These are phyloP conservation scores for Ornithorhynchus anatinus DNA, from an alignment of 2,113 vertebrate genomes.

Conservation along the genomic window DNA sequence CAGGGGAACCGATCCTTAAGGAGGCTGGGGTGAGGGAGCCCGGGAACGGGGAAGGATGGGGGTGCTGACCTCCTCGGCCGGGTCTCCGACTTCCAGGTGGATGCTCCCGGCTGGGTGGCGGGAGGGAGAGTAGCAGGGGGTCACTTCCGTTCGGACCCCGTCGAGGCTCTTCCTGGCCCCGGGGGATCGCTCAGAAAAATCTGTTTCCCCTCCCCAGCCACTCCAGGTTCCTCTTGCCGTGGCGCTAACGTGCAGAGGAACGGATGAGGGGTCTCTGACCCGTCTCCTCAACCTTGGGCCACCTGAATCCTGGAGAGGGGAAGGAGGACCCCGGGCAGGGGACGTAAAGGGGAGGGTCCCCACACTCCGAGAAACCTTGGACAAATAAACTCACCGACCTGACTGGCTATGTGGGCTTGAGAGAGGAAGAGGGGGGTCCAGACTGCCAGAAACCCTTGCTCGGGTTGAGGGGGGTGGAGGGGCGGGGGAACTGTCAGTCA, in stretches of 20 bases:
- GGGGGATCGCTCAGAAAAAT: neutral
- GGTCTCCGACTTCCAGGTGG: neutral
- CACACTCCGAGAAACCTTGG: neutral
- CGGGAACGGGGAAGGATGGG: neutral
- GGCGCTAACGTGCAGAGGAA: neutral
- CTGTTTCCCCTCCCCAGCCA: neutral
- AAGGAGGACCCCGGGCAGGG: too few species aligned
- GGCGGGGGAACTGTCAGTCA: too few species aligned
- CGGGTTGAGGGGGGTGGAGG: neutral
- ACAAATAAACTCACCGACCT: too few species aligned
- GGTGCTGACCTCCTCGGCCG: neutral
- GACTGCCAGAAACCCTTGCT: too few species aligned
- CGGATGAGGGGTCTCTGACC: too few species aligned
- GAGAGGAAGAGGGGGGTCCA: too few species aligned
- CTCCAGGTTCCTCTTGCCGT: neutral
- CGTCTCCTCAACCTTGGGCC: neutral
- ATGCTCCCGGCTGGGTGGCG: neutral
- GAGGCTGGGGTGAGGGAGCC: neutral
- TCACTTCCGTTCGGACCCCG: neutral
- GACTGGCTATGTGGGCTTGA: too few species aligned
- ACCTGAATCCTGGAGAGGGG: neutral
- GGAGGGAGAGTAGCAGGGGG: fast-evolving
- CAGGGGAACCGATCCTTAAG: neutral
- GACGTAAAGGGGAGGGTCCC: neutral
- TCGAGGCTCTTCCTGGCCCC: neutral